Base-by-base conservation (phyloP, 2,888 invertebrate genomes). In the Synanthedon vespiformis region DNA sequence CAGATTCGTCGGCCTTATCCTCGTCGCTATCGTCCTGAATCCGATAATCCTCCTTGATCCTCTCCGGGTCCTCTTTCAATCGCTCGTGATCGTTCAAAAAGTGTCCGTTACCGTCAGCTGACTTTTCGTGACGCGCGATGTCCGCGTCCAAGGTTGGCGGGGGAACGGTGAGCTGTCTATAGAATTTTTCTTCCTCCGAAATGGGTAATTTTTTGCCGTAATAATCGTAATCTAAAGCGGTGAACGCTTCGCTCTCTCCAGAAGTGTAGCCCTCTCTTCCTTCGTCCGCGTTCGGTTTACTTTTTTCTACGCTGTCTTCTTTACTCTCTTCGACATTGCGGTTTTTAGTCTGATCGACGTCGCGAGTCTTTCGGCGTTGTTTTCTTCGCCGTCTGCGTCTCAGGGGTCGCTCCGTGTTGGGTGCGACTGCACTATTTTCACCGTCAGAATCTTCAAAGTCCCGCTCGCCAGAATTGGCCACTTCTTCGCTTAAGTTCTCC, bases 151-250 rank as follows among this genome's bases (percentile, higher is more conserved):
- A 58, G 0, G 86, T 82, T 1, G 87, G 87, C 1, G 78, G 63
- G 0, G 88, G 82, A 3, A 80, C 60, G 0, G 74, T 79, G 34
- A 83, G 60, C 2, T 65, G 61, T 55, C 68, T 64, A 59, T 66
- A 82, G 56, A 66, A 71, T 52, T 77, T 63, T 56, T 88, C 87
- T 58, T 86, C 83, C 13, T 79, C 67, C 0, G 87, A 85, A 40
- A 78, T 62, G 0, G 80, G 78, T 2, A 73, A 56, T 53, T 78
- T 76, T 2, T 73, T 69, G 3, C 85, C 86, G 60, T 67, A 83
- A 61, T 83, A 87, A 59, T 86, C 85, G 59, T 78, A 84, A 52
- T 79, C 74, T 0, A 72, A 80, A 3, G 73, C 77, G 3, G 70
- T 61, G 54, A 74, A 76, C 0, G 67, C 62, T 22, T 74, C 73